Evolutionary conservation across 2,113 vertebrate species (phyloP), one percentile per base, ranked within the genome.

Genomic region (Cichladusa arquata): DNA sequence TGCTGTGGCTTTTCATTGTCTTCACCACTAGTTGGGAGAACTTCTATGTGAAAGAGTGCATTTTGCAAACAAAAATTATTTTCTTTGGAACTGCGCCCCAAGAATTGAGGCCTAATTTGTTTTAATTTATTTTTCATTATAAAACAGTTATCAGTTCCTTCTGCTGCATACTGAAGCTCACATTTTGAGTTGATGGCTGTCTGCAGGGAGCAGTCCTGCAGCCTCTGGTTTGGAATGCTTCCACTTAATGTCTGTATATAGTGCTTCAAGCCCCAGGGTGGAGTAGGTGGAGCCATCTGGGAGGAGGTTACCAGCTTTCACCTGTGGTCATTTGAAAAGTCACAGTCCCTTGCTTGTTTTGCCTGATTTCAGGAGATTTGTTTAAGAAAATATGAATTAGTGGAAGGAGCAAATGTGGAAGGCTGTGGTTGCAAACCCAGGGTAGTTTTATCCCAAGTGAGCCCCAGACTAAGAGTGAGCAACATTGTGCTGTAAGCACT

Each of bases 361-460:
- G 29, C n/a, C 42, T 44, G 9, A 38, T 58, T 73, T 77, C 31
- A 42, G 54, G 36, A 45, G 34, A 24, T 47, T 24, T 15, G 7
- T 71, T 60, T 64, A 79, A 86, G 31, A 60, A 56, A 48, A 24
- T 28, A 12, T 61, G 18, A 56, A 26, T 69, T 82, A 19, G 50
- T 80, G n/a, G 17, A 56, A 81, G 70, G 57, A 60, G 5, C 1
- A 0, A 48, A 19, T 28, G 11, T 1, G 4, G 33, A 65, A 44
- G 31, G 42, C 45, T 36, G 10, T 0, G 1, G 6, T 26, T 78
- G 53, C 31, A n/a, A 42, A 51, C 13, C 23, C 36, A 2, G 20
- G 19, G 16, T 33, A 31, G n/a, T 47, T 92, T 56, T 65, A 31
- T 73, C 45, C 33, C 34, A 31, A 23, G 14, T 24, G 22, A 65